Evolutionary conservation across 2,113 vertebrate genomes (phyloP).

Genomic region (Callopanchax toddi): DNA sequence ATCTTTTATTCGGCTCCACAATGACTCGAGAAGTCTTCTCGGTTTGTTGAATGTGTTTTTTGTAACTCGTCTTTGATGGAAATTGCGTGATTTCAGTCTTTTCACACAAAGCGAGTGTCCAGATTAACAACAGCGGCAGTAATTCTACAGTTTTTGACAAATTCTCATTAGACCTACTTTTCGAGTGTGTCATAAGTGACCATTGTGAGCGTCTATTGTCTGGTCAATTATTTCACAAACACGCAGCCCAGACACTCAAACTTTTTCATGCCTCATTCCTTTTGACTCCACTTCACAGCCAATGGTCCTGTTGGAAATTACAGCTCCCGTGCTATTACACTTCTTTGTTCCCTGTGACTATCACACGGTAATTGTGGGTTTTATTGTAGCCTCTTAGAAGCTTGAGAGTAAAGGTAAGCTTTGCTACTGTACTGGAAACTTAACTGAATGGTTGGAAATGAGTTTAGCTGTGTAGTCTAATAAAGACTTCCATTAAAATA

Average conservation of each 20-base stretch:
- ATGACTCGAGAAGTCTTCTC: slow-evolving; percentile 43
- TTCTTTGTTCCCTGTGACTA: slow-evolving; percentile 66
- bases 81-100: slow-evolving; percentile 40
- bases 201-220: slow-evolving; percentile 32
- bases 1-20: slow-evolving; percentile 61
- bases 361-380: slow-evolving; percentile 66
- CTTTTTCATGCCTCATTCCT: slow-evolving; percentile 64
- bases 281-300: slow-evolving; percentile 62
- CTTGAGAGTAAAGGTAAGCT: slow-evolving; percentile 62
- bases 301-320: slow-evolving; percentile 60
- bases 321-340: slow-evolving; percentile 54
- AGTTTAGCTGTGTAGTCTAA: slow-evolving; percentile 31
- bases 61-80: slow-evolving; percentile 15
- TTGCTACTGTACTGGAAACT: slow-evolving; percentile 38
- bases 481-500: not conserved
- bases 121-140: slow-evolving; percentile 25
- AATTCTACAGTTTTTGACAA: slow-evolving; percentile 29
- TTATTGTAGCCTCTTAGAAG: slow-evolving; percentile 64
- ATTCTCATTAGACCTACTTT: slow-evolving; percentile 49
- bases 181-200: slow-evolving; percentile 44
- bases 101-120: slow-evolving; percentile 31
- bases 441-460: slow-evolving; percentile 38
- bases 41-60: slow-evolving; percentile 56
- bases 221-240: slow-evolving; percentile 52
- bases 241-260: slow-evolving; percentile 45